A percentile compares a stretch with the other conserved stretches of the same genome.
Evolutionary conservation across 2,797 vertebrate species (phyloP).

Genomic region (Valencia hispanica): DNA sequence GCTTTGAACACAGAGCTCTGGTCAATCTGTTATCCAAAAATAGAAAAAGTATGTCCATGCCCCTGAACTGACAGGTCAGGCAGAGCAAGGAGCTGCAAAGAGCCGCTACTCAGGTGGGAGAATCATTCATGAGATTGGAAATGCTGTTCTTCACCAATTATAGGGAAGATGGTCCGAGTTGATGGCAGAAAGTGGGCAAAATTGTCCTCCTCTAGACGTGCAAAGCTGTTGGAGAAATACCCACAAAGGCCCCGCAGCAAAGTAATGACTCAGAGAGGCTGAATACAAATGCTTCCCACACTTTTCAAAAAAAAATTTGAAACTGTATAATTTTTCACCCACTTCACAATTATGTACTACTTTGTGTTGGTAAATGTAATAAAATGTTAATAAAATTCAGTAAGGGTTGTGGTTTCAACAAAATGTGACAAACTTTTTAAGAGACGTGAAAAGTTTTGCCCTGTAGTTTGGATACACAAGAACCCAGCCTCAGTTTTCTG

Average conservation of each 20-base stretch:
- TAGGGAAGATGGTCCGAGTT: neutral
- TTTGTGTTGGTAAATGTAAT: neutral
- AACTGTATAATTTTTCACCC: no score
- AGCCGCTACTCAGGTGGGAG: neutral
- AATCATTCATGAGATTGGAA: neutral
- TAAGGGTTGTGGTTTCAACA: neutral
- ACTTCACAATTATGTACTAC: neutral
- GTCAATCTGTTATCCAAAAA: neutral
- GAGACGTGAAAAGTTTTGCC: neutral
- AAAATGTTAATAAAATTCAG: neutral
- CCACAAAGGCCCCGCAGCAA: no score
- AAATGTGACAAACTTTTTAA: neutral
- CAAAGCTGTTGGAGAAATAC: no score
- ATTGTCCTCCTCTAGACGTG: no score
- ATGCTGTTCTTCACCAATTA: neutral
- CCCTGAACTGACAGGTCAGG: neutral
- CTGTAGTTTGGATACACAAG: neutral
- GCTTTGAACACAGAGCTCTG: neutral
- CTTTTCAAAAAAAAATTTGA: neutral
- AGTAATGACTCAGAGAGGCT: neutral
- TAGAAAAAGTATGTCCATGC: neutral
- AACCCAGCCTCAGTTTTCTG: slow-evolving; percentile 5
- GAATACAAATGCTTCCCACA: neutral
- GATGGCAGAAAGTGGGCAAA: no score
- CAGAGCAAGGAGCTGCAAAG: no score